A percentile compares a stretch with the other conserved stretches of the same genome.
Evolutionary conservation across 2,888 invertebrate species (phyloP).

Genomic region (Frankliniella fusca): DNA sequence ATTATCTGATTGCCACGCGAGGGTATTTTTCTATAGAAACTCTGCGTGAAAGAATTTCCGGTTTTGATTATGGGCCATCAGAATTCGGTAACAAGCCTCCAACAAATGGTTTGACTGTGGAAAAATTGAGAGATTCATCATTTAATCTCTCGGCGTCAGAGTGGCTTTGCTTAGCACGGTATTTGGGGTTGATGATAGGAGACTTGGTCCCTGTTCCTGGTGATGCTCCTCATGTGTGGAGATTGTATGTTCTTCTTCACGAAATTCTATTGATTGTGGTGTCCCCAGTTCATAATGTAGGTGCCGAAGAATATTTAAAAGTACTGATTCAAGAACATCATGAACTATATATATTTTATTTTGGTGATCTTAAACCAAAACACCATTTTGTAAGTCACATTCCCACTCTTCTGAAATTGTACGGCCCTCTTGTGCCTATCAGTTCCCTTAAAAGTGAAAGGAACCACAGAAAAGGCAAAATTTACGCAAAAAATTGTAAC

Average conservation of each 20-base stretch:
- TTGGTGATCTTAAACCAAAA: too few species aligned
- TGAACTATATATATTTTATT: not conserved
- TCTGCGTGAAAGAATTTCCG: not conserved
- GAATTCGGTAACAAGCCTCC: not conserved
- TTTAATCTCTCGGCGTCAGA: not conserved
- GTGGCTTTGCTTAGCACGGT: not conserved
- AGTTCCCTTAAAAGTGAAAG: too few species aligned
- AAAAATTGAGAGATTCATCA: not conserved
- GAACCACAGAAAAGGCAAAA: too few species aligned
- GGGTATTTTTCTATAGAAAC: not conserved
- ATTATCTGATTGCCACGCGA: not conserved
- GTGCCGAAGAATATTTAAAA: not conserved
- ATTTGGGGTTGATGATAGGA: not conserved
- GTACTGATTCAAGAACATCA: not conserved
- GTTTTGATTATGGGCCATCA: not conserved
- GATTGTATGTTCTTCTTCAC: not conserved
- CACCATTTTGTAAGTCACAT: too few species aligned
- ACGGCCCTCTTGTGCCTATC: too few species aligned
- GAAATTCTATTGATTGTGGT: not conserved
- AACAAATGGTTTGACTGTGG: not conserved
- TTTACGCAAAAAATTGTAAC: too few species aligned
- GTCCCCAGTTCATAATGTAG: conserved; percentile 27
- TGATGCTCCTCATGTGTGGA: not conserved
- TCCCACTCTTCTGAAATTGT: too few species aligned
- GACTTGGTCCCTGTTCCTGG: not conserved